Evolutionary conservation across 2,888 invertebrate genomes (phyloP).

Genomic region (Andrena camellia): DNA sequence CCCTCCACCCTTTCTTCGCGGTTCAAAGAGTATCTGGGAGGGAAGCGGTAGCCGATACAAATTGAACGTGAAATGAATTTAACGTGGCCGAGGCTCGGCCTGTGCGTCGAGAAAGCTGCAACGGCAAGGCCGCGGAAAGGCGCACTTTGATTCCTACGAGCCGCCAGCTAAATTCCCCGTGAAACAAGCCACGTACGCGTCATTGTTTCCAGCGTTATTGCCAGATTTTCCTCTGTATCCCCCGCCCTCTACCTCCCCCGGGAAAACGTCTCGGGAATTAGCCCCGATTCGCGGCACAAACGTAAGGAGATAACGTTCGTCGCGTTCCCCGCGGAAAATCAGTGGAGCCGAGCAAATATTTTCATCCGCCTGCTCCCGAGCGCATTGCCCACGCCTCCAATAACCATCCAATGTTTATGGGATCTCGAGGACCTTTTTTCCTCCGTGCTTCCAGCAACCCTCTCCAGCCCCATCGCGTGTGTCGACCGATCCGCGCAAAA

Average conservation of each 20-base stretch:
- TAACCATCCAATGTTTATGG: slow-evolving; percentile 1
- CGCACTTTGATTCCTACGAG: slow-evolving; percentile 28
- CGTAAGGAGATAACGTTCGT: neutral
- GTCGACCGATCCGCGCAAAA: neutral
- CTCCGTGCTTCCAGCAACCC: neutral
- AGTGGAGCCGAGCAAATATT: neutral
- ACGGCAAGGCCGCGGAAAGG: neutral
- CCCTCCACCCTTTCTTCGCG: neutral
- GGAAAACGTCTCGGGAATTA: neutral
- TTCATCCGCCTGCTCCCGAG: neutral
- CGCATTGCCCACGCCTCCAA: neutral
- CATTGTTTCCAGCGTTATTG: slow-evolving; percentile 40
- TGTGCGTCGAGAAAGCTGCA: neutral
- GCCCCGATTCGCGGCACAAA: neutral
- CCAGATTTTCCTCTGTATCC: neutral
- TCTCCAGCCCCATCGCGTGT: neutral
- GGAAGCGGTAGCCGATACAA: slow-evolving; percentile 5
- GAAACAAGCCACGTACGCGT: slow-evolving; percentile 33
- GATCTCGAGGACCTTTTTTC: neutral
- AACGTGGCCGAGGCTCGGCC: neutral
- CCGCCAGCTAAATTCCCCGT: slow-evolving; percentile 33
- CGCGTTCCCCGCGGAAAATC: neutral
- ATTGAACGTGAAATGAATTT: slow-evolving; percentile 35
- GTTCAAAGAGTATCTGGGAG: neutral
- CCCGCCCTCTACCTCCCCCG: neutral